phyloP scores from a whole-genome alignment of 1,140 invertebrate genomes.

The Caenorhabditis brenneri region DNA sequence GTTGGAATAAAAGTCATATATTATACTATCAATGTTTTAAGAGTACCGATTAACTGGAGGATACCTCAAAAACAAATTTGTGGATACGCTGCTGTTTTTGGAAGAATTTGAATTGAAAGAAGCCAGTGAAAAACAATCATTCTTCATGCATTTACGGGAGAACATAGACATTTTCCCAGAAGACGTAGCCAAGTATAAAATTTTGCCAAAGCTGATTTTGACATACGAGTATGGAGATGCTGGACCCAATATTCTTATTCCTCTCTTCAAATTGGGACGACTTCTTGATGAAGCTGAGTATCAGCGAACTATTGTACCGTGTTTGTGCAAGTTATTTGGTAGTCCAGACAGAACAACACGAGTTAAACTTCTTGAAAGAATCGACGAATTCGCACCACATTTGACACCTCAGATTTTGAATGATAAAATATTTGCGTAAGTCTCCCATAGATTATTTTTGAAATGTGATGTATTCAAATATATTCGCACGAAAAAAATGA shows the following conservation, averaged over 20 bases:
- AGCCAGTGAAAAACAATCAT: slow-evolving; percentile 74
- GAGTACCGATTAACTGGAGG: slow-evolving; percentile 82
- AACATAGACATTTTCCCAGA: slow-evolving; percentile 90
- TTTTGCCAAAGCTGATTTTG: slow-evolving; percentile 78
- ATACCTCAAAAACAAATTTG: slow-evolving; percentile 92
- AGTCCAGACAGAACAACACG: slow-evolving; percentile 92
- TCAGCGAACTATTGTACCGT: slow-evolving; percentile 93
- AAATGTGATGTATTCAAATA: no score
- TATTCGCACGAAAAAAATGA: no score
- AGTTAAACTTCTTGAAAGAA: slow-evolving; percentile 87
- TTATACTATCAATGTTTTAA: slow-evolving; percentile 51
- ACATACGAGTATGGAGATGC: slow-evolving; percentile 71
- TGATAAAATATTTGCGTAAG: slow-evolving; percentile 69
- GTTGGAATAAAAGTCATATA: background rate
- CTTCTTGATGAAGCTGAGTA: slow-evolving; percentile 85
- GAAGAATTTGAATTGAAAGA: slow-evolving; percentile 86
- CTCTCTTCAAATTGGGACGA: slow-evolving; percentile 73
- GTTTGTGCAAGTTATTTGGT: slow-evolving; percentile 92
- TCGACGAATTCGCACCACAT: slow-evolving; percentile 70
- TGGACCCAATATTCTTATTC: slow-evolving; percentile 73
- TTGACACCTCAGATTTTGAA: slow-evolving; percentile 66
- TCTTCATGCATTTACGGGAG: slow-evolving; percentile 82
- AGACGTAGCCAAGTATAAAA: slow-evolving; percentile 88
- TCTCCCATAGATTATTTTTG: no score
- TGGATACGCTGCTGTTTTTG: slow-evolving; percentile 90